A percentile compares a stretch with the other conserved stretches of the same genome.
Evolutionary conservation across 1,140 invertebrate species (phyloP).

Genomic region (Drosophila equinoxialis): DNA sequence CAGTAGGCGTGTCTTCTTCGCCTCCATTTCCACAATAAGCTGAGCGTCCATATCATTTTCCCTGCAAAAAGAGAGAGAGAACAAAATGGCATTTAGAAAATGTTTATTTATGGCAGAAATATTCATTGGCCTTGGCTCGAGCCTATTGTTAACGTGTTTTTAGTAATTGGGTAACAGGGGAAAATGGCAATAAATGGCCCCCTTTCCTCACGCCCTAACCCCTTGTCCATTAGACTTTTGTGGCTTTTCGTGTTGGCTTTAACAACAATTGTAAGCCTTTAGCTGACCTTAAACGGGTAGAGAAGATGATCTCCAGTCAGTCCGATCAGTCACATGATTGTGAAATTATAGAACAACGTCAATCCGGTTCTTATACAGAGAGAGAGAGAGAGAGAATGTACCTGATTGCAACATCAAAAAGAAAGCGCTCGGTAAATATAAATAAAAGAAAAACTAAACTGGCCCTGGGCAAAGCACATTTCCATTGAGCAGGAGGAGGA

Average conservation of each 20-base stretch:
- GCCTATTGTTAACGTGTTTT: constrained; percentile 41
- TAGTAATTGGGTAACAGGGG: constrained; percentile 12
- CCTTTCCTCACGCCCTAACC: background rate
- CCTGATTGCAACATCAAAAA: constrained; percentile 69
- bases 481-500: background rate
- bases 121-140: constrained; percentile 12
- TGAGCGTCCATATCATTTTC: constrained; percentile 92
- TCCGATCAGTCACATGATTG: constrained; percentile 12
- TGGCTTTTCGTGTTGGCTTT: constrained; percentile 39
- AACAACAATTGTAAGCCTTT: constrained; percentile 2
- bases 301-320: background rate
- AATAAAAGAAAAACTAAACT: constrained; percentile 39
- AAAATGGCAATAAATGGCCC: constrained; percentile 19
- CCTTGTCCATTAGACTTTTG: constrained; percentile 5
- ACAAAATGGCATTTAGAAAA: constrained; percentile 3
- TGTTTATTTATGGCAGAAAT: constrained; percentile 17
- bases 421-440: constrained; percentile 45
- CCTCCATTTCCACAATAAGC: constrained; percentile 93
- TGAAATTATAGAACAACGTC: constrained; percentile 40
- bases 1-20: constrained; percentile 91
- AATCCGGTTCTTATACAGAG: constrained; percentile 54
- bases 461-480: constrained; percentile 39
- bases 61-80: constrained; percentile 83
- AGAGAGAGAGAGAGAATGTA: constrained; percentile 28
- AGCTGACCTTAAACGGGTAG: background rate